phyloP scores from a whole-genome alignment of 23 tunicate species.

The Botrylloides violaceus region DNA sequence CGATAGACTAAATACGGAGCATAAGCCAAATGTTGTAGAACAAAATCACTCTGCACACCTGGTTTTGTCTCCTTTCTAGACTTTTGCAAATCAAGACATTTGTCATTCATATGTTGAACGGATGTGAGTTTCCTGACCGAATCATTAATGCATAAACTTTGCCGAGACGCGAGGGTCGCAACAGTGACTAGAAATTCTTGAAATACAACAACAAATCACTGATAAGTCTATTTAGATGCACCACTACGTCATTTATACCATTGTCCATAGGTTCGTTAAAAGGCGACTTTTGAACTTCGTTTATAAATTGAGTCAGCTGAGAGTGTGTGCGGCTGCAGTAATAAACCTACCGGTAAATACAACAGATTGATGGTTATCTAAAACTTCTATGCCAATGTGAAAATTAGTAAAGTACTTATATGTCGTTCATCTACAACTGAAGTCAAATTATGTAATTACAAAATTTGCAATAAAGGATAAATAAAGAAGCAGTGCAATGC shows the following conservation, averaged over 20 bases:
- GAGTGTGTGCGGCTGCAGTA: constrained; percentile 98
- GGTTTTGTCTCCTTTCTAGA: constrained; percentile 20
- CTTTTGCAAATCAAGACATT: constrained; percentile 83
- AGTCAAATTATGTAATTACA: too few species aligned
- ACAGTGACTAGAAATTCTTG: constrained; percentile 28
- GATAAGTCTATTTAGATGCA: too few species aligned
- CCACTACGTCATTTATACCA: neutral
- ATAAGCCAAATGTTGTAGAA: too few species aligned
- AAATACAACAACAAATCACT: neutral
- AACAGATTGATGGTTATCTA: too few species aligned
- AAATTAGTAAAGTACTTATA: too few species aligned
- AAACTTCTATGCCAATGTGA: too few species aligned
- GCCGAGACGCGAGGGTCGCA: constrained; percentile 72
- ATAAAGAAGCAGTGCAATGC: too few species aligned
- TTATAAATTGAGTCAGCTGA: constrained; percentile 87
- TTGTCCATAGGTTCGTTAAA: constrained; percentile 7
- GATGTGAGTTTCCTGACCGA: constrained; percentile 48
- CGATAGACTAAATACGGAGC: too few species aligned
- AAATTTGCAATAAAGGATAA: too few species aligned
- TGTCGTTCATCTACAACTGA: too few species aligned
- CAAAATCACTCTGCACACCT: neutral
- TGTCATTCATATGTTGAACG: constrained; percentile 78
- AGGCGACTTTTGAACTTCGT: constrained; percentile 83
- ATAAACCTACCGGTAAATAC: constrained; percentile 59
- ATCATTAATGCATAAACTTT: constrained; percentile 69